A percentile compares a stretch with the other conserved stretches of the same genome.
These are phyloP conservation scores for Moxostoma hubbsi DNA, from an alignment of 2,797 vertebrate species.

Conservation along the genomic window DNA sequence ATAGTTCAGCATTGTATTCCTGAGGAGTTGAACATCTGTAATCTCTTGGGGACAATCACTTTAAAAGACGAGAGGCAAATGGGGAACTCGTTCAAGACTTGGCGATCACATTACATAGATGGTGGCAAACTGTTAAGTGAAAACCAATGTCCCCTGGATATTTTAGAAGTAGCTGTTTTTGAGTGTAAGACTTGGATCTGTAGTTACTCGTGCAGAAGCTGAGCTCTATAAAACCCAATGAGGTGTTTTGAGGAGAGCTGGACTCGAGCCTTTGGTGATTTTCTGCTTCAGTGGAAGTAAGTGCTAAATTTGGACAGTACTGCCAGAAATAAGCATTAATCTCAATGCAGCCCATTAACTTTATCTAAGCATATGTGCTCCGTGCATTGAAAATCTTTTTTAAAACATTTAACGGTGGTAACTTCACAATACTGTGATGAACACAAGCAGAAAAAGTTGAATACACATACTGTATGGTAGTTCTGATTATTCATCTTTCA, in stretches of 20 bases:
- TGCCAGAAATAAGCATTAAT: slow-evolving; percentile 24
- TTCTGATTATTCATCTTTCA: not conserved
- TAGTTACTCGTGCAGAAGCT: slow-evolving; percentile 73
- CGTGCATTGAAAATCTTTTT: slow-evolving; percentile 31
- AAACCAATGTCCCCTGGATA: not conserved
- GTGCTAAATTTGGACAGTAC: slow-evolving; percentile 57
- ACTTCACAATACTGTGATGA: not conserved
- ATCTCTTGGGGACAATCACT: slow-evolving; percentile 40
- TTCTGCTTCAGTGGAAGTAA: slow-evolving; percentile 76
- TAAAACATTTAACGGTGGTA: not conserved
- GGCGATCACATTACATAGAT: slow-evolving; percentile 19
- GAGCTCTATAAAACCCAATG: slow-evolving; percentile 77
- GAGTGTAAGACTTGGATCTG: slow-evolving; percentile 63
- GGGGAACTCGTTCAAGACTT: not conserved
- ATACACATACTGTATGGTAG: not conserved
- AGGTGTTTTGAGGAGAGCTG: slow-evolving; percentile 71
- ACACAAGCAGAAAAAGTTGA: not conserved
- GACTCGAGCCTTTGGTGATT: slow-evolving; percentile 67
- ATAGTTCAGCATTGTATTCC: slow-evolving; percentile 12
- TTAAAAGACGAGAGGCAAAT: slow-evolving; percentile 6
- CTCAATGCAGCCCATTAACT: slow-evolving; percentile 42
- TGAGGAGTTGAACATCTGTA: slow-evolving; percentile 27
- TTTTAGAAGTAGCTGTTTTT: not conserved
- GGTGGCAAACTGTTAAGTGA: slow-evolving; percentile 19
- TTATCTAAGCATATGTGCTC: slow-evolving; percentile 29